Conservation (phyloP, 2,888 invertebrate species). For the Brachypterus glaber region DNA sequence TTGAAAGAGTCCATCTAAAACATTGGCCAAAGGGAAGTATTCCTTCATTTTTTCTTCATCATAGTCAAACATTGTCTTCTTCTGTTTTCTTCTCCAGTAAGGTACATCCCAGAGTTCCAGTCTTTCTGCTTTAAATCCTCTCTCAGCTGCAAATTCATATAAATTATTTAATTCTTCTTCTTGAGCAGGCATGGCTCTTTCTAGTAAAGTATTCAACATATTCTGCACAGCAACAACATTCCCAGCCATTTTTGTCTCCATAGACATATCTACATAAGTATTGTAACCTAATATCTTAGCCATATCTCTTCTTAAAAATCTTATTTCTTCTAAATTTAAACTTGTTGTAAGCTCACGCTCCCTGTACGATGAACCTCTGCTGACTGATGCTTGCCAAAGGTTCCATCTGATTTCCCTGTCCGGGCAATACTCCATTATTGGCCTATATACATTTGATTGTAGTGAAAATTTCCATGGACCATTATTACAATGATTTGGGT, state of each 20-base stretch:
- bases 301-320: conserved; percentile 56
- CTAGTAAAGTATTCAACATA: conserved; percentile 56
- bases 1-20: conserved; percentile 68
- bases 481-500: conserved; percentile 48
- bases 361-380: conserved; percentile 57
- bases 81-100: conserved; percentile 77
- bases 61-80: conserved; percentile 53
- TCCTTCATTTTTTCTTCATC: conserved; percentile 63
- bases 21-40: conserved; percentile 75
- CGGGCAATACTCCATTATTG: conserved; percentile 79
- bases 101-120: conserved; percentile 77
- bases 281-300: conserved; percentile 72
- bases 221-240: conserved; percentile 63
- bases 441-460: conserved; percentile 60
- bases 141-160: conserved; percentile 60
- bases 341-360: conserved; percentile 61
- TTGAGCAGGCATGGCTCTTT: conserved; percentile 64
- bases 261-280: conserved; percentile 74
- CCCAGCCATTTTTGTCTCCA: conserved; percentile 91
- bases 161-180: conserved; percentile 62
- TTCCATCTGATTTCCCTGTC: conserved; percentile 70
- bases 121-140: conserved; percentile 56
- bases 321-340: conserved; percentile 66
- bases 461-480: conserved; percentile 82
- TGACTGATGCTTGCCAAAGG: conserved; percentile 70